A percentile compares a stretch with the other conserved stretches of the same genome.
Evolutionary conservation across 2,888 invertebrate species (phyloP).

Genomic region (Tineola bisselliella): DNA sequence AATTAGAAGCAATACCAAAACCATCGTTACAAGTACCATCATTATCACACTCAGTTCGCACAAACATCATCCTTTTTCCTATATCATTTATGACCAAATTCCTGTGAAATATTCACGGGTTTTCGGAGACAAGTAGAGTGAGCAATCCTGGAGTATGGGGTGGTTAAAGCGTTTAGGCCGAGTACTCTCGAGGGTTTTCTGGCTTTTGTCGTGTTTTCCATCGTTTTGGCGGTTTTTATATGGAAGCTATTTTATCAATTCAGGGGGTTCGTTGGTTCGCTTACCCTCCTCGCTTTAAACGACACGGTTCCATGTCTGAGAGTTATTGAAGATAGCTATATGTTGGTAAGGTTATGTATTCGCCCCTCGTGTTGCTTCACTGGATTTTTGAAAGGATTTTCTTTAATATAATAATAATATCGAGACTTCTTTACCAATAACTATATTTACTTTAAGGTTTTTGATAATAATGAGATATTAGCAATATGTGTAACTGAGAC

Average conservation of each 20-base stretch:
- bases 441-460: background rate
- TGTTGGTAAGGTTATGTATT: background rate
- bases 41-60: conserved; percentile 49
- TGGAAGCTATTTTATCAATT: conserved; percentile 60
- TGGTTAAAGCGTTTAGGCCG: conserved; percentile 66
- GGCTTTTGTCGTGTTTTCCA: conserved; percentile 62
- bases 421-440: background rate
- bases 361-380: background rate
- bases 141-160: conserved; percentile 62
- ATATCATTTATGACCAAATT: conserved; percentile 41
- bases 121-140: conserved; percentile 67
- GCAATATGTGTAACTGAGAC: no score
- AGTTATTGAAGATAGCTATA: conserved; percentile 7
- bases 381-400: background rate
- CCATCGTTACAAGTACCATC: conserved; percentile 62
- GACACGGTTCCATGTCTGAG: background rate
- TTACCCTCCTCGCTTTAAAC: conserved; percentile 31
- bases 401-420: background rate
- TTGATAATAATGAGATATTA: no score
- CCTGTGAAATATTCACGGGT: conserved; percentile 48
- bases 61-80: conserved; percentile 37
- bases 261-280: conserved; percentile 41
- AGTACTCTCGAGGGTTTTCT: conserved; percentile 51
- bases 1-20: conserved; percentile 64
- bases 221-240: conserved; percentile 50